phyloP scores from a whole-genome alignment of 2,797 vertebrate genomes.

The Numenius phaeopus region DNA sequence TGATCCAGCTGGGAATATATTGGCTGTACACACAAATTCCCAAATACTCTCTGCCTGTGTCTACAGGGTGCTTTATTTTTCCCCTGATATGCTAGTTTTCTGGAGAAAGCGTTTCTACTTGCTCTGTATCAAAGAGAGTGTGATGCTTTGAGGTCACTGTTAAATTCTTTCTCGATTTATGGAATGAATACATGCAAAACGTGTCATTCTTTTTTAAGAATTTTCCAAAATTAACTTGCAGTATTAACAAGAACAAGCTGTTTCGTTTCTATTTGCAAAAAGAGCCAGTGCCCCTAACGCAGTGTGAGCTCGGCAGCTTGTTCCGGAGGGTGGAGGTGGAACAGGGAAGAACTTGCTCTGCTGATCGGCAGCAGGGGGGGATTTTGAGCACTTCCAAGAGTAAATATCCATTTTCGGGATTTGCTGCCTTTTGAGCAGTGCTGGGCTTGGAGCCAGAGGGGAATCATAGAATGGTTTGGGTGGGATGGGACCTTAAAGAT shows the following conservation, averaged over 20 bases:
- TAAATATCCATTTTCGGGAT: rapidly evolving
- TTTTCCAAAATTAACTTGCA: background rate
- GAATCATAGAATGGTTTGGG: too few relatives aligned
- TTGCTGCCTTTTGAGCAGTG: background rate
- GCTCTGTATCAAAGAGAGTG: background rate
- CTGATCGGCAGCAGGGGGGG: background rate
- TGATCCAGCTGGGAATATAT: rapidly evolving
- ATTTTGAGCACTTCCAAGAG: background rate
- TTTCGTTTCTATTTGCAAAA: background rate
- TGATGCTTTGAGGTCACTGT: background rate
- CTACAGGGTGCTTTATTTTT: rapidly evolving
- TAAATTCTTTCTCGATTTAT: background rate
- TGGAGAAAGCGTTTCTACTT: background rate
- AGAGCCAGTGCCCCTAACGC: background rate
- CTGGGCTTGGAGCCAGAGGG: background rate
- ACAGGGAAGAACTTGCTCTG: background rate
- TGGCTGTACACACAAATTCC: background rate
- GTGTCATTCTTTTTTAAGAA: rapidly evolving
- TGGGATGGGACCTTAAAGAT: too few relatives aligned
- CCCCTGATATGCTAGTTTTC: background rate
- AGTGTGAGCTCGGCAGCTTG: background rate
- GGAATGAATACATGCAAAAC: background rate
- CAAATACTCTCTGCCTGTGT: rapidly evolving
- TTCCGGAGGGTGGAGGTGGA: too few relatives aligned
- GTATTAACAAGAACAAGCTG: rapidly evolving